Base-by-base conservation (phyloP, 2,797 vertebrate species). In the Gymnoscopelus braueri region DNA sequence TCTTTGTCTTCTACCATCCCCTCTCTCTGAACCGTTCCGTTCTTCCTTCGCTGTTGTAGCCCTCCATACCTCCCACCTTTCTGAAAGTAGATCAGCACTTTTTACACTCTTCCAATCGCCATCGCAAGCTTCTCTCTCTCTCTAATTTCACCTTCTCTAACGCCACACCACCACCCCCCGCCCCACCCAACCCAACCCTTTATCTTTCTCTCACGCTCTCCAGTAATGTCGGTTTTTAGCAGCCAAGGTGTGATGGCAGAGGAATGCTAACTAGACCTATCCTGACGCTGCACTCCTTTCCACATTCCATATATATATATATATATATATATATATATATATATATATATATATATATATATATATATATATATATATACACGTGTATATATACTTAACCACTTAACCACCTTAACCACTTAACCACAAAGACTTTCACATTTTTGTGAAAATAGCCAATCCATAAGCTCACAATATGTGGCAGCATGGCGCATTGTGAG, bases 231-330 rank as follows among this genome's bases (percentile, higher is more conserved):
- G 68, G 65, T 70, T 72, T 60, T 79, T 82, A 85, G 84, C 78
- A 71, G 74, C 32, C 67, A 64, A 32, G 32, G 62, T 24, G 52
- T 39, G 74, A 79, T 75, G 72, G 72, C 79, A 63, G 75, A 67
- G 69, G 79, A 91, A 91, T 90, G 88, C 79, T 88, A 89, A 90
- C 84, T 71, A 86, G 84, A 63, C 69, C 72, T 65, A 80, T 72
- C 75, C 87, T 81, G 81, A 87, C 39, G 61, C 76, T 85, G 71
- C 84, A 82, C 69, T 86, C 79, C 26, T 29, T 29, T 63, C 68
- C 63, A 75, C 67, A 19, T 19, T 56, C 72, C 71, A 71, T 55
- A 63, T 60, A 87, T 85, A 66, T 77, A 70, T 82, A 71, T 68
- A 56, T 81, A 63, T 69, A 78, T 71, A 81, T 83, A 86, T 67